phyloP scores from a whole-genome alignment of 2,888 invertebrate genomes.

The Cephonodes hylas region DNA sequence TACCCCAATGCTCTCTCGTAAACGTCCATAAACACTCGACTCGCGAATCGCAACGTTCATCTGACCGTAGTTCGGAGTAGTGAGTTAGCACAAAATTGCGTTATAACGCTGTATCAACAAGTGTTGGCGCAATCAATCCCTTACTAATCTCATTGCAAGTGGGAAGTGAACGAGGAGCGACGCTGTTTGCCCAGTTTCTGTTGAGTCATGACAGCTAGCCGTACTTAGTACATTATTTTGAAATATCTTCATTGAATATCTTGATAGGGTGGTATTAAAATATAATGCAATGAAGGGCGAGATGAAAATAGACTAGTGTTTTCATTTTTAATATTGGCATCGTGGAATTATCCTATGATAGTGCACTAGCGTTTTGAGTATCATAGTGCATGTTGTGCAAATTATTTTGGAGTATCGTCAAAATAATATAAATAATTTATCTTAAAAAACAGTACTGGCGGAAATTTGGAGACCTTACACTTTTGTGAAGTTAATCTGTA shows the following conservation, averaged over 20 bases:
- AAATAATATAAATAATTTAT: too few species aligned
- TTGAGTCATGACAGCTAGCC: neutral
- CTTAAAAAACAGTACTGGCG: too few species aligned
- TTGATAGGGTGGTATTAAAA: neutral
- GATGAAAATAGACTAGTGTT: neutral
- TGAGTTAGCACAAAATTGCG: neutral
- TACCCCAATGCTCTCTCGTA: neutral
- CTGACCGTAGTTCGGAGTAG: neutral
- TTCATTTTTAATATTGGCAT: neutral
- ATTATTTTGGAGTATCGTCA: too few species aligned
- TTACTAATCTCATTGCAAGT: neutral
- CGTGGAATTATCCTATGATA: too few species aligned
- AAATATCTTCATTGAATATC: neutral
- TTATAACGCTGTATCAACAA: neutral
- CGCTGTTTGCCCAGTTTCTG: neutral
- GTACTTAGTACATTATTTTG: neutral
- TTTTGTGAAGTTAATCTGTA: too few species aligned
- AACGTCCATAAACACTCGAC: neutral
- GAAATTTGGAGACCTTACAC: too few species aligned
- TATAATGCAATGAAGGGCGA: neutral
- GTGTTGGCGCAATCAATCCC: conserved; percentile 5
- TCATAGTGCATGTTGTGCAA: too few species aligned
- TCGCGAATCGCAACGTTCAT: neutral
- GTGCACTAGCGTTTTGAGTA: too few species aligned
- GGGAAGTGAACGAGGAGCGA: neutral